phyloP scores from a whole-genome alignment of 53 echinoderm and acorn worm genomes.

The Patiria pectinifera region DNA sequence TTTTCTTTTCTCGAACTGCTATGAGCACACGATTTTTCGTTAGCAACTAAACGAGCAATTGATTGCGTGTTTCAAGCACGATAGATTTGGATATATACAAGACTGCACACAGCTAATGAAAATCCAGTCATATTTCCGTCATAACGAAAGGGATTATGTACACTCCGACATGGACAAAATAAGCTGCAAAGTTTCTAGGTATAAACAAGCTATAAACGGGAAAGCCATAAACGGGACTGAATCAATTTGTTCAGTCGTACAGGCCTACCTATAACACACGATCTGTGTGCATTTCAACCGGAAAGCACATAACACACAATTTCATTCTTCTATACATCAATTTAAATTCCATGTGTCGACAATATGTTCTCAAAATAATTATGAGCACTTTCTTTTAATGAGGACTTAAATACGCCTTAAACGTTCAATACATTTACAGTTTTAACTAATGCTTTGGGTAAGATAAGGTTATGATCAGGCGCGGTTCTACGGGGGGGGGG shows the following conservation, averaged over 20 bases:
- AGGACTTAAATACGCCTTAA: no score
- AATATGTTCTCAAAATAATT: no score
- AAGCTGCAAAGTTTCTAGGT: neutral
- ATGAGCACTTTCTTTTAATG: no score
- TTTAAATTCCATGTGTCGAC: no score
- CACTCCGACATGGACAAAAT: slow-evolving; percentile 3
- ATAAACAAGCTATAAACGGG: slow-evolving; percentile 21
- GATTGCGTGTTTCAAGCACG: neutral
- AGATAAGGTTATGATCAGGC: no score
- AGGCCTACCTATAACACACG: neutral
- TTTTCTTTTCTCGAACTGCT: neutral
- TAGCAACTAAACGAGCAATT: neutral
- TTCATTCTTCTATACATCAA: no score
- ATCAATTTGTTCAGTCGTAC: neutral
- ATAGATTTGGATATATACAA: neutral
- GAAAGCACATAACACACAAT: neutral
- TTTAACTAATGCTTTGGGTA: no score
- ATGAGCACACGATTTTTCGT: neutral
- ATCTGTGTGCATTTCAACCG: neutral
- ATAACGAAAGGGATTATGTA: slow-evolving; percentile 23
- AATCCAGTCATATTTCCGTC: slow-evolving; percentile 16
- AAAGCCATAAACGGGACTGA: neutral
- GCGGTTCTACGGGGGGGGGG: no score
- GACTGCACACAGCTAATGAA: slow-evolving; percentile 9
- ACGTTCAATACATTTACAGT: no score